These are phyloP conservation scores for Bovichtus variegatus DNA, from an alignment of 2,797 vertebrate species.

Conservation along the genomic window DNA sequence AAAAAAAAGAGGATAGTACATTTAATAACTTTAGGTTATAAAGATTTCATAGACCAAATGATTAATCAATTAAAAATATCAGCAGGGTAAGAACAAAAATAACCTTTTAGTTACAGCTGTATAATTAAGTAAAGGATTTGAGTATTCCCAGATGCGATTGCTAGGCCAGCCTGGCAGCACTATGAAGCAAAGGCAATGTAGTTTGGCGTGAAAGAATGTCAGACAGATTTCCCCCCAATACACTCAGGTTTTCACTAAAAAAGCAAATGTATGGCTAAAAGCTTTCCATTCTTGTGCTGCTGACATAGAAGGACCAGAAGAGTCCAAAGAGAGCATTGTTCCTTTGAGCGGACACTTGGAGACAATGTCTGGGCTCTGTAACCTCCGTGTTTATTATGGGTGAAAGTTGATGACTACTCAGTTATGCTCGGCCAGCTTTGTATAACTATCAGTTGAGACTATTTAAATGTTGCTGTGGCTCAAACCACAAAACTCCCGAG, in stretches of 20 bases:
- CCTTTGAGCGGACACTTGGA: constrained; percentile 13
- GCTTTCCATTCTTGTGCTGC: background rate
- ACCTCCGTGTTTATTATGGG: constrained; percentile 52
- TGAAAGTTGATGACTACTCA: constrained; percentile 62
- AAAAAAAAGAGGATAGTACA: background rate
- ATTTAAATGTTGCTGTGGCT: constrained; percentile 50
- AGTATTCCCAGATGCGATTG: background rate
- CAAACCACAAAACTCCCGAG: constrained; percentile 54
- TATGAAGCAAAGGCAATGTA: background rate
- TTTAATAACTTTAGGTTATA: background rate
- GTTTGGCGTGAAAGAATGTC: accelerated
- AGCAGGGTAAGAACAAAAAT: background rate
- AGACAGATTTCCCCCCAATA: background rate
- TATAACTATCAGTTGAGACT: constrained; percentile 54
- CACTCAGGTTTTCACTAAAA: background rate
- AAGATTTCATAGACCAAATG: background rate
- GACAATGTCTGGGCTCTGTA: constrained; percentile 40
- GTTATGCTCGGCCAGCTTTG: constrained; percentile 48
- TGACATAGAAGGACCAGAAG: constrained; percentile 1
- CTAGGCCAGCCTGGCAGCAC: background rate
- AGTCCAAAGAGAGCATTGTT: constrained; percentile 33
- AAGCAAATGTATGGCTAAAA: background rate
- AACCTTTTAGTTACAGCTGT: background rate
- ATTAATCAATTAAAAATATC: background rate
- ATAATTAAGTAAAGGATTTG: background rate